Base-by-base conservation (phyloP, 2,888 invertebrate genomes). In the Beris chalybata region DNA sequence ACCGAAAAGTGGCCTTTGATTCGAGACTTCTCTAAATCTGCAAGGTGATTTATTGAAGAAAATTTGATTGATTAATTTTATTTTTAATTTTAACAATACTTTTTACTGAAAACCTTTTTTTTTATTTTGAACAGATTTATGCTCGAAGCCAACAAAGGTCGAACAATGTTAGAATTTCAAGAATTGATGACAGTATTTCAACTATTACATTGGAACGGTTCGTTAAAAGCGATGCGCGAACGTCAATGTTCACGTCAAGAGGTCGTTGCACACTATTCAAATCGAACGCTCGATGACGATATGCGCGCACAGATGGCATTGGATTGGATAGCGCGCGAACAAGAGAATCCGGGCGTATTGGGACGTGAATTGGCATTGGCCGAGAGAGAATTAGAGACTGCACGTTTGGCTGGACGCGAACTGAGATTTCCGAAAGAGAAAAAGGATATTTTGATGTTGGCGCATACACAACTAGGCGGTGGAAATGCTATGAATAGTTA, bases 141-240 rank as follows among this genome's bases (percentile, higher is more conserved):
- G 89, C 80, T 89, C 72, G 88, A 87, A 81, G 86, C 86, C 43
- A 93, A 92, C 81, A 95, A 93, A 72, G 95, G 95, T 11, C 88
- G 94, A 71, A 95, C 95, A 63, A 95, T 96, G 95, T 84, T 96
- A 71, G 95, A 96, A 81, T 96, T 95, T 83, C 95, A 96, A 81
- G 95, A 96, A 79, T 83, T 96, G 75, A 96, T 96, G 96, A 96
- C 95, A n/a, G 95, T 96, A 56, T 96, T 96, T 82, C 95, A 96
- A 82, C 84, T 96, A 72, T 84, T 96, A 63, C 96, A 96, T 82
- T 96, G 96, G 96, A 96, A 96, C 80, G 96, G 96, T n/a, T 94
- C 93, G 72, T 82, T 96, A 74, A 92, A 95, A 74, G 95, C 95
- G 53, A 95, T 96, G 95, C 85, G 95, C 55, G 95, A 96, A 80